Percentiles rank a stretch among this genome's conserved stretches.
Evolutionary conservation across 2,113 vertebrate species (phyloP).

Genomic region (Pantherophis guttatus): DNA sequence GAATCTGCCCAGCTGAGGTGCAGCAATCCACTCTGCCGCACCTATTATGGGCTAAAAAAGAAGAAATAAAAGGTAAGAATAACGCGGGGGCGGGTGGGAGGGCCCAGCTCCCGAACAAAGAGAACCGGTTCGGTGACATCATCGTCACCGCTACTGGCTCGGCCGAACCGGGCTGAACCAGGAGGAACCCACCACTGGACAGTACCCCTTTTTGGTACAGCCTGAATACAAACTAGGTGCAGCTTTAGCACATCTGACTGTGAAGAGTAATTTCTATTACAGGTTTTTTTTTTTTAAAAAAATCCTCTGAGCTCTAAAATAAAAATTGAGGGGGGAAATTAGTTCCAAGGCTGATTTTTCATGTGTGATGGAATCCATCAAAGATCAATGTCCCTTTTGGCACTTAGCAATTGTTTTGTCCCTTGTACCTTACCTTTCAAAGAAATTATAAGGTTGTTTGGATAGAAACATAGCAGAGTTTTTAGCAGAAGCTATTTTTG

Average conservation of each 20-base stretch:
- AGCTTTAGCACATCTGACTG: neutral
- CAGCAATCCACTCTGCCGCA: no score
- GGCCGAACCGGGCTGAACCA: no score
- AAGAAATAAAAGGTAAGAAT: no score
- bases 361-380: neutral
- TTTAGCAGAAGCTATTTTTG: neutral
- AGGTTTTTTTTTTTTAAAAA: neutral
- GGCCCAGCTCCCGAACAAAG: no score
- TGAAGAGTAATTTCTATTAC: neutral
- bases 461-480: neutral
- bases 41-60: no score
- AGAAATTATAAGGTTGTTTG: neutral
- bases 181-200: no score
- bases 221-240: no score
- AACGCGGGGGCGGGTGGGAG: no score
- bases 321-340: neutral
- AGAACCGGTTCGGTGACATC: no score
- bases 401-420: neutral
- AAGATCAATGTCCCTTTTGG: neutral
- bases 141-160: no score
- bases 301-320: neutral
- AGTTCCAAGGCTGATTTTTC: neutral
- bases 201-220: neutral
- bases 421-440: neutral
- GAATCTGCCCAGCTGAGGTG: no score